Conservation (phyloP, 2,888 invertebrate species). For the Piscicola geometra region DNA sequence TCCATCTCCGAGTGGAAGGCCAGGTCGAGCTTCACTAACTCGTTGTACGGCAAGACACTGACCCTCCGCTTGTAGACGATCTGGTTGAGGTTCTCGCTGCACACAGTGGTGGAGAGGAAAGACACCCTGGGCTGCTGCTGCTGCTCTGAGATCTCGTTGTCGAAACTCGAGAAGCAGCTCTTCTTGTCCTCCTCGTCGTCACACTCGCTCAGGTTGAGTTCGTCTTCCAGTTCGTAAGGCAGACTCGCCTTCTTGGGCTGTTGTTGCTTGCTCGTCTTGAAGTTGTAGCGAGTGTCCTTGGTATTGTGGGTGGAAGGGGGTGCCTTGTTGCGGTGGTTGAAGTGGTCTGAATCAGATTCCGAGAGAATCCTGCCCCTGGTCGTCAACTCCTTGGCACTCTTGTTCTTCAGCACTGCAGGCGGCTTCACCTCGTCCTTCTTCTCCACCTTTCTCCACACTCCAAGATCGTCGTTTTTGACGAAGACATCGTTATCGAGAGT, state of each 20-base stretch:
- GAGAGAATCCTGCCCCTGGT: conserved; percentile 2
- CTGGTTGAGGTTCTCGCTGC: background rate
- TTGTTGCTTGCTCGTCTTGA: background rate
- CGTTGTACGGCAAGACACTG: conserved; percentile 10
- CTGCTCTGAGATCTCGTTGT: background rate
- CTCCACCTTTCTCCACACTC: conserved; percentile 26
- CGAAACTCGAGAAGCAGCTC: conserved; percentile 7
- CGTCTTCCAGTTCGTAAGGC: background rate
- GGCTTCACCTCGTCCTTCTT: background rate
- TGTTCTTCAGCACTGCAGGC: background rate
- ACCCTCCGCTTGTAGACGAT: conserved; percentile 4
- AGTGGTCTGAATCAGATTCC: conserved; percentile 11
- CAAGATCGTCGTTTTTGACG: conserved; percentile 23
- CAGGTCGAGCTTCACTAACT: conserved; percentile 7
- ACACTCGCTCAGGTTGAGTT: conserved; percentile 5
- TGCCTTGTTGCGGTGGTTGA: background rate
- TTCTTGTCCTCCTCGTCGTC: background rate
- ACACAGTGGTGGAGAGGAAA: background rate
- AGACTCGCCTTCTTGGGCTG: background rate
- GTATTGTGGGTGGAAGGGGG: background rate
- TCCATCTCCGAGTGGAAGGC: background rate
- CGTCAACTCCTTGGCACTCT: background rate
- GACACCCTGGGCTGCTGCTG: background rate
- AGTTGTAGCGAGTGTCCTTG: background rate
- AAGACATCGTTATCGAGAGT: conserved; percentile 47